A percentile compares a stretch with the other conserved stretches of the same genome.
These are phyloP conservation scores for Oxycera nigricornis DNA, from an alignment of 2,888 invertebrate genomes.

Conservation along the genomic window DNA sequence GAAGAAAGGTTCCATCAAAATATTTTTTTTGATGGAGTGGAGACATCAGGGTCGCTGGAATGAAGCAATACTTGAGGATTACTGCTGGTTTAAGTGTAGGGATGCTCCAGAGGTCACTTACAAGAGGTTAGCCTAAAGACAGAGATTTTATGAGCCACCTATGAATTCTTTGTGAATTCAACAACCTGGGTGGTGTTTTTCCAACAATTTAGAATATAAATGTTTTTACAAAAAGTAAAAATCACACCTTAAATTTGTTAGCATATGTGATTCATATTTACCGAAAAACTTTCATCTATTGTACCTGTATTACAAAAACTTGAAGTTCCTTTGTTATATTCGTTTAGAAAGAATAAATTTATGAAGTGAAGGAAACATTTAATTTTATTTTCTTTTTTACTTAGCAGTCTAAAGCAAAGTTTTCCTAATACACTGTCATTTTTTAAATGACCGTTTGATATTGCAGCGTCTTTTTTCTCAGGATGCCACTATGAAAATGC, in stretches of 20 bases:
- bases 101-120: background rate
- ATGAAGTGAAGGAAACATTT: too few relatives aligned
- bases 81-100: background rate
- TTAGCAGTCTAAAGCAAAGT: too few relatives aligned
- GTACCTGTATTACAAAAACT: too few relatives aligned
- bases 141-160: background rate
- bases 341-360: too few relatives aligned
- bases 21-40: background rate
- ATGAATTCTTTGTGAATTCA: background rate
- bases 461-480: too few relatives aligned
- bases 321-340: too few relatives aligned
- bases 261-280: background rate
- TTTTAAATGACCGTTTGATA: too few relatives aligned
- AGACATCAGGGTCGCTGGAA: background rate
- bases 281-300: constrained; percentile 14
- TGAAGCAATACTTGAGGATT: background rate
- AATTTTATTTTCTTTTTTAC: too few relatives aligned
- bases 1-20: constrained; percentile 3
- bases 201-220: background rate
- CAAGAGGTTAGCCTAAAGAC: background rate
- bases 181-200: background rate
- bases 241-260: background rate
- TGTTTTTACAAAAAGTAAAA: background rate
- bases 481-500: too few relatives aligned
- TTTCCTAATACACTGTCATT: too few relatives aligned